Evolutionary conservation across 1,140 invertebrate species (phyloP), one percentile per base, ranked within the genome.

Genomic region (Gyrodactylus bullatarudis): DNA sequence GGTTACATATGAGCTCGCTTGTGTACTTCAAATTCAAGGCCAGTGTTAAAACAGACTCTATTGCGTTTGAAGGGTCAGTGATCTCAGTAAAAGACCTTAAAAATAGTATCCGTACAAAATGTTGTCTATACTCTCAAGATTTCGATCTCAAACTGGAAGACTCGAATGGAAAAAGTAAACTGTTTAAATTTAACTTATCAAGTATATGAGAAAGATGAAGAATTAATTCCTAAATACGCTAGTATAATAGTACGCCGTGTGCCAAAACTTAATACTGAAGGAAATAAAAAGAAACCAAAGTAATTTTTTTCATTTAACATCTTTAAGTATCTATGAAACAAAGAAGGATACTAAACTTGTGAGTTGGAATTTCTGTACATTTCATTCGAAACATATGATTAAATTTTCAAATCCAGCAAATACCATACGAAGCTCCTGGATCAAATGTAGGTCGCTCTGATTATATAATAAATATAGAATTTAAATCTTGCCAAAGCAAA

Each of bases 21-120:
- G 68, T 73, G 1, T 73, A 73, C 26, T 73, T 68, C 27, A 68
- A 69, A 69, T 73, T 73, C 26, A 73, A 73, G 26, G 34, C 72
- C 1, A 23, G 19, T 69, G 23, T 73, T 20, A 73, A 69, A 20
- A n/a, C n/a, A 26, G 21, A 73, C 26, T 23, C 72, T 24, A 69
- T 73, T 20, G 25, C 34, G 1, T 68, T 73, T 69, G 68, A 69
- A 23, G 72, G 72, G 1, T 73, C 72, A 1, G 72, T 26, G 2
- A 68, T 73, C 20, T 68, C 34, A 16, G 72, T 73, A 22, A 68
- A 69, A 68, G 72, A 73, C 26, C 25, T 73, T 1, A 73, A 26
- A 26, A 69, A 23, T 68, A 26, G 22, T 1, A 73, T 73, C 20
- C 21, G 72, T 20, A 23, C 23, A 23, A 71, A 21, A 2, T 73